Percentiles rank a stretch among this genome's conserved stretches.
These are phyloP conservation scores for Yponomeuta sedellus DNA, from an alignment of 2,888 invertebrate genomes.

Conservation along the genomic window DNA sequence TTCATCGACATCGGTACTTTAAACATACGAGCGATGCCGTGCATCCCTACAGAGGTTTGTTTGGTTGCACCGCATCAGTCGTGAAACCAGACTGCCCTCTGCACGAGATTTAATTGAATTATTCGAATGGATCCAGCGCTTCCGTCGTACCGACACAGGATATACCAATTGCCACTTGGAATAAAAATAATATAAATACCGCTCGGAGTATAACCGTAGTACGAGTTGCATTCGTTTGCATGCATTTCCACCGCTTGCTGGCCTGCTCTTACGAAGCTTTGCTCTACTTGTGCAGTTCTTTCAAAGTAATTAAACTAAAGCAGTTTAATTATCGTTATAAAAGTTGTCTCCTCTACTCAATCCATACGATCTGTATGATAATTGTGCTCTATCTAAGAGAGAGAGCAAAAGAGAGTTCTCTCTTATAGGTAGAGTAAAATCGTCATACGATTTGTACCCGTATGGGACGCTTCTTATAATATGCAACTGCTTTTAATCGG, in stretches of 20 bases:
- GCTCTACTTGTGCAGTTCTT: too few species aligned
- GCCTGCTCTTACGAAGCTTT: too few species aligned
- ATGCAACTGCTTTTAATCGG: too few species aligned
- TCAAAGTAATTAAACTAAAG: too few species aligned
- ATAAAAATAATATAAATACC: slow-evolving; percentile 32
- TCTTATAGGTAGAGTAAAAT: too few species aligned
- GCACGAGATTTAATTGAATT: slow-evolving; percentile 70
- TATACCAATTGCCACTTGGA: slow-evolving; percentile 64
- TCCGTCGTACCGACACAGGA: slow-evolving; percentile 62
- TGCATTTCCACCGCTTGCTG: background rate
- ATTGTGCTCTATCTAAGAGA: too few species aligned
- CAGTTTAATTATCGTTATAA: too few species aligned
- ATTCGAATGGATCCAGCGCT: slow-evolving; percentile 70
- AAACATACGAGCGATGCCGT: background rate
- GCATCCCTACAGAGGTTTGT: slow-evolving; percentile 47
- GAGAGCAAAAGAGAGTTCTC: too few species aligned
- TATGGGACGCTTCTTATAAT: too few species aligned
- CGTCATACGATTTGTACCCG: too few species aligned
- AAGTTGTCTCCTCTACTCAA: too few species aligned
- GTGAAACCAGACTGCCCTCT: slow-evolving; percentile 59
- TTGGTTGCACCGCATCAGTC: slow-evolving; percentile 35
- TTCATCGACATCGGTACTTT: slow-evolving; percentile 12
- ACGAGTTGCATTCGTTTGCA: background rate
- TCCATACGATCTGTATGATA: too few species aligned
- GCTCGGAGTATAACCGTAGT: background rate